Conservation (phyloP, 2,797 vertebrate species). For the Diplodus sargus region DNA sequence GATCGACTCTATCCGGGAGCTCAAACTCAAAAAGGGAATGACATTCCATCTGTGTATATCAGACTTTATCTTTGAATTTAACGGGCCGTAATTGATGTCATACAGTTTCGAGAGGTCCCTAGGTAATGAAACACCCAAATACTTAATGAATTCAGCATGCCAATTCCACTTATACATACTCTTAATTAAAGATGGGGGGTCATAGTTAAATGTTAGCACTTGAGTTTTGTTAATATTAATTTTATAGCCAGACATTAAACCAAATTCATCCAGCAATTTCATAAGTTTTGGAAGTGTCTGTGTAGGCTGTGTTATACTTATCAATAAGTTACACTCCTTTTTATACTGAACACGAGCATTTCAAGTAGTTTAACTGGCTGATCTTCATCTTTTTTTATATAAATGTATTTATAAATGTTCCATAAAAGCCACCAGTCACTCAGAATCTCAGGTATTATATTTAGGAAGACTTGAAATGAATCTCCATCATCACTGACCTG, state of each 20-base stretch:
- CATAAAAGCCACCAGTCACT: too few species aligned
- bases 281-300: constrained; percentile 16
- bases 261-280: not conserved
- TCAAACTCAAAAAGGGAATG: too few species aligned
- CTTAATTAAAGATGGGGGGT: not conserved
- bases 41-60: constrained; percentile 1
- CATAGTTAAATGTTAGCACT: not conserved
- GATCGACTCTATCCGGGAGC: too few species aligned
- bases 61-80: constrained; percentile 9
- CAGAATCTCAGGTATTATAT: too few species aligned
- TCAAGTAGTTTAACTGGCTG: too few species aligned
- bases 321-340: constrained; percentile 2
- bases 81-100: not conserved
- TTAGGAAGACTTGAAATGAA: too few species aligned
- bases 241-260: constrained; percentile 9
- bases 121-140: not conserved
- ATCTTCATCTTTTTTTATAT: too few species aligned
- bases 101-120: too few species aligned
- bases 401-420: too few species aligned
- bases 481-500: too few species aligned
- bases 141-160: not conserved
- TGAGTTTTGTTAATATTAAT: constrained; percentile 6
- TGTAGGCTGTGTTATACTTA: constrained; percentile 18
- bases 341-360: too few species aligned
- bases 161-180: not conserved